Evolutionary conservation across 2,888 invertebrate genomes (phyloP).

Genomic region (Microctonus aethiopoides): DNA sequence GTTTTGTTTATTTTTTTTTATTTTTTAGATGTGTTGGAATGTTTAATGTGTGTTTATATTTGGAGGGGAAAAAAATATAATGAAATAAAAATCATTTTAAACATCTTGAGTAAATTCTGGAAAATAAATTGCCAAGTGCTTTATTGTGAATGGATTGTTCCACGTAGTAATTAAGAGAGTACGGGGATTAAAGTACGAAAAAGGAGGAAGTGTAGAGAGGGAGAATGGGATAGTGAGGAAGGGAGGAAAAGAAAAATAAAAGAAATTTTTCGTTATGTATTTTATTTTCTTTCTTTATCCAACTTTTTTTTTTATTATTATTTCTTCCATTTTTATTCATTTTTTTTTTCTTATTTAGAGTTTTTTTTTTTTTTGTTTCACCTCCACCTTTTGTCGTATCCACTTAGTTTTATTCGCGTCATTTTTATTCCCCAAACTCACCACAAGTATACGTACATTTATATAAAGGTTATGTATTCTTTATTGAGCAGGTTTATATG

Average conservation of each 20-base stretch:
- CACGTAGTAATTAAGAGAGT: conserved; percentile 7
- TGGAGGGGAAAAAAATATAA: background rate
- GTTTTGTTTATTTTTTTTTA: no score
- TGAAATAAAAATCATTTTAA: background rate
- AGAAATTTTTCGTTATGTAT: conserved; percentile 2
- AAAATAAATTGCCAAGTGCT: background rate
- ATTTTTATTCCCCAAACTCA: conserved; percentile 15
- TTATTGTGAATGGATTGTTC: conserved; percentile 8
- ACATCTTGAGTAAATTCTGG: conserved; percentile 30
- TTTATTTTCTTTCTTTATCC: no score
- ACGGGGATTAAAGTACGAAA: conserved; percentile 1
- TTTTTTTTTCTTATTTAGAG: background rate
- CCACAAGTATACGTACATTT: background rate
- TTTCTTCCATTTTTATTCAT: background rate
- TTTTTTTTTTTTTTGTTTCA: conserved; percentile 7
- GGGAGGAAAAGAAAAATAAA: conserved; percentile 11
- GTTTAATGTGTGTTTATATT: no score
- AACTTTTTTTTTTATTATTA: background rate
- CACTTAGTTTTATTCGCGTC: conserved; percentile 5
- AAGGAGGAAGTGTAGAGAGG: background rate
- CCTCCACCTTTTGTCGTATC: background rate
- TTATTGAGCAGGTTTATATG: background rate
- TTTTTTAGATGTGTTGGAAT: no score
- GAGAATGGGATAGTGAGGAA: conserved; percentile 13
- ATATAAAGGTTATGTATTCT: no score